Base-by-base conservation (phyloP, 2,888 invertebrate species). In the Macrosoma leucophasiata region DNA sequence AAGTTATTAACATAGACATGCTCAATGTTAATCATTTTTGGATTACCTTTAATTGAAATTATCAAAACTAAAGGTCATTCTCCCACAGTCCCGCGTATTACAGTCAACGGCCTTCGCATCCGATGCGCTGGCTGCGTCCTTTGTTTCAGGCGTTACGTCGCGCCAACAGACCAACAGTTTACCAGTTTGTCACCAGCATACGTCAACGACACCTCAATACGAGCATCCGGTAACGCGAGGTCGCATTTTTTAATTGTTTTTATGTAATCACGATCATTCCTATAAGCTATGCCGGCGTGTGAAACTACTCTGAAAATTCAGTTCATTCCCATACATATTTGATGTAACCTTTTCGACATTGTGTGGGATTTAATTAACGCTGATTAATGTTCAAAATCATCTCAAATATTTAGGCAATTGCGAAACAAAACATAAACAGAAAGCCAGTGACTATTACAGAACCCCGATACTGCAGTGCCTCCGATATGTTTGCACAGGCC, bases 41-140 rank as follows among this genome's bases (percentile, higher is more conserved):
- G n/a, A n/a, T n/a, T n/a, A n/a, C n/a, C n/a, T n/a, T n/a, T n/a
- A n/a, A n/a, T n/a, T n/a, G n/a, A n/a, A n/a, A n/a, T n/a, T n/a
- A n/a, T n/a, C n/a, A 41, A 43, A 49, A 42, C 35, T 37, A 64
- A 75, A 75, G 76, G 77, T 78, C 81, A 77, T 55, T 78, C 62
- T 57, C 79, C 76, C 62, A 61, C 64, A 59, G 50, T 50, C 49
- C 44, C 44, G 53, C 54, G 48, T 49, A 61, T 41, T 31, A 58
- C 70, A 68, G 70, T 67, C 65, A 69, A 55, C 71, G 81, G 77
- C 82, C 82, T 82, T 82, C 79, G 63, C 62, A 54, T 63, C 56
- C 74, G 79, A 71, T 63, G 61, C 79, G 77, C 65, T 75, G 41
- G 46, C 39, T 76, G 78, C 54, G 37, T 62, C 75, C 70, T 76